Conservation (phyloP, 2,797 vertebrate species). For the Rhincodon typus region DNA sequence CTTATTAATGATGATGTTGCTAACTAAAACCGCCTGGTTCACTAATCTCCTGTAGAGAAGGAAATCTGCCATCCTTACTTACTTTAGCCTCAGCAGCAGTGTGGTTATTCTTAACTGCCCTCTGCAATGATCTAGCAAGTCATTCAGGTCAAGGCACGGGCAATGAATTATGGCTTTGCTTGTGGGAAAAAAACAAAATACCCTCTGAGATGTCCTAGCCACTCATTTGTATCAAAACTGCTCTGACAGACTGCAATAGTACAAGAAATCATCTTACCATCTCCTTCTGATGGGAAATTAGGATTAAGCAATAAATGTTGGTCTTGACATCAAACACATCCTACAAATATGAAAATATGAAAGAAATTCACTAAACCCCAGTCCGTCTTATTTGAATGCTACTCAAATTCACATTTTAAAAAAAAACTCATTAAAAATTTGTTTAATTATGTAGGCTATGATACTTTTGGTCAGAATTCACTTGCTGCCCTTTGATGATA, state of each 20-base stretch:
- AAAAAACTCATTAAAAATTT: conserved; percentile 9
- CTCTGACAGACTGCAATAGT: not conserved
- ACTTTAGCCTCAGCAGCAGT: no score
- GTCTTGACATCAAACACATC: not conserved
- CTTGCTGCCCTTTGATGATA: conserved; percentile 14
- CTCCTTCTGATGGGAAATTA: not conserved
- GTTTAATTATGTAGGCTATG: not conserved
- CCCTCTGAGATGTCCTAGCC: no score
- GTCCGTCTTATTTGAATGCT: not conserved
- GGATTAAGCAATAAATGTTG: not conserved
- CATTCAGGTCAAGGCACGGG: no score
- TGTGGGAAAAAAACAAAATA: no score
- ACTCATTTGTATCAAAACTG: not conserved
- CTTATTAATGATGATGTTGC: no score
- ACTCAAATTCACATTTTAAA: not conserved
- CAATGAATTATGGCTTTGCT: no score
- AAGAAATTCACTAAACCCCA: not conserved
- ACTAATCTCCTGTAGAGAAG: not conserved
- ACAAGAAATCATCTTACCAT: not conserved
- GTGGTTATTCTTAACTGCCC: no score
- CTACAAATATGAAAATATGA: not conserved
- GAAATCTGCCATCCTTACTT: not conserved
- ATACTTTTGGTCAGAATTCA: conserved; percentile 20
- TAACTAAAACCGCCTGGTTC: not conserved
- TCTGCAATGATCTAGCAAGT: not conserved